A percentile compares a stretch with the other conserved stretches of the same genome.
Conservation (phyloP, 2,888 invertebrate species). For the Trachelus troglodyta region DNA sequence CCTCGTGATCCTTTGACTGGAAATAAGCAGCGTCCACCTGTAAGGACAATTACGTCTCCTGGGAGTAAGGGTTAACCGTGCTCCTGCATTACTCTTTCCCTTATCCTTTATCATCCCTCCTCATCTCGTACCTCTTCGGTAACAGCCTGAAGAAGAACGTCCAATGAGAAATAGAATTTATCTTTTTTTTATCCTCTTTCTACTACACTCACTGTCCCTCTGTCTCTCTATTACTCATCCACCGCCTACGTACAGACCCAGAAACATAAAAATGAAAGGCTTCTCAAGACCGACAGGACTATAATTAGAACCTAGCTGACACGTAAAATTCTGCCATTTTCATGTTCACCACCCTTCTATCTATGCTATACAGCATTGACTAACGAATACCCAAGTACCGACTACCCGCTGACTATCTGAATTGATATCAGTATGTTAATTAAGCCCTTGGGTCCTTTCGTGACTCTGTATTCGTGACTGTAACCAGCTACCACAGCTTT, state of each 20-base stretch:
- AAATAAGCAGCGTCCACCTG: not conserved
- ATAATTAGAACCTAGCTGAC: not conserved
- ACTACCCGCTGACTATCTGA: conserved; percentile 8
- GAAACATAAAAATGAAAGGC: not conserved
- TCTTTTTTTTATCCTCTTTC: not conserved
- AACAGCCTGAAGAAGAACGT: not conserved
- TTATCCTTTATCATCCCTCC: not conserved
- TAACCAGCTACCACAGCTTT: not conserved
- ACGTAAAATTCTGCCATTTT: not conserved
- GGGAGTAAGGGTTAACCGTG: not conserved
- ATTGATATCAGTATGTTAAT: conserved; percentile 24
- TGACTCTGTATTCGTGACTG: conserved; percentile 17
- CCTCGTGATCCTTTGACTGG: not conserved
- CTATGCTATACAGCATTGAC: not conserved
- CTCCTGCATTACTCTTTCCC: not conserved
- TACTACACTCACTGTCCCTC: not conserved
- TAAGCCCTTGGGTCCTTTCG: conserved; percentile 23
- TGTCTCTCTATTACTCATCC: not conserved
- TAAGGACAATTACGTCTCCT: not conserved
- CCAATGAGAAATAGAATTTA: not conserved
- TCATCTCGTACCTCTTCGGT: not conserved
- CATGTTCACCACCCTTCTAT: not conserved
- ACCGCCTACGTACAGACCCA: not conserved
- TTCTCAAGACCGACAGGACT: not conserved
- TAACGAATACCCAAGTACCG: not conserved